Conservation (phyloP, 2,888 invertebrate species). For the Yponomeuta sedellus region DNA sequence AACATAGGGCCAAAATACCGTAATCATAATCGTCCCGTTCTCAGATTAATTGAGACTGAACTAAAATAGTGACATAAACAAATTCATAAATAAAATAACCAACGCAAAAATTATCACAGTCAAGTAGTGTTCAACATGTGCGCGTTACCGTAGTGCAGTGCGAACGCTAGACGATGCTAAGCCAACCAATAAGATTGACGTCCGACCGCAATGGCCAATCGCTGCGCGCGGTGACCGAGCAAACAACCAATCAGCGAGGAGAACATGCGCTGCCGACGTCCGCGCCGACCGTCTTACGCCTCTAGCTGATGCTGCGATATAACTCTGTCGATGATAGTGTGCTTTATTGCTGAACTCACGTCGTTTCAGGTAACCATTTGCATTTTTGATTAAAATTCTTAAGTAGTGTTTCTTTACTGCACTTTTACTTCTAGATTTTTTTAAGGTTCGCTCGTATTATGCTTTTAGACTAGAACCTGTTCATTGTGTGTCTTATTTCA, state of each 20-base stretch:
- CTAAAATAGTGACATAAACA: neutral
- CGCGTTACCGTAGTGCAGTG: constrained; percentile 38
- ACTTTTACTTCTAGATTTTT: neutral
- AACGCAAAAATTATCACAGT: neutral
- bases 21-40: no score
- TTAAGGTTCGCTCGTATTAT: neutral
- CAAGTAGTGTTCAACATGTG: constrained; percentile 11
- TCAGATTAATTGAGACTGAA: neutral
- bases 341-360: constrained; percentile 71
- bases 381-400: constrained; percentile 23
- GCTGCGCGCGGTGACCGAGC: constrained; percentile 32
- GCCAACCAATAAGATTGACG: constrained; percentile 18
- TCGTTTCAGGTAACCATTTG: constrained; percentile 64
- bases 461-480: neutral
- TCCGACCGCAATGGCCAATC: neutral
- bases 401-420: constrained; percentile 5
- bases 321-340: constrained; percentile 75
- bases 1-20: no score
- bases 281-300: constrained; percentile 60
- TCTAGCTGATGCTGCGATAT: constrained; percentile 64
- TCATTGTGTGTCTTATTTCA: neutral
- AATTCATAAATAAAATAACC: neutral
- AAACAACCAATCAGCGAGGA: constrained; percentile 25
- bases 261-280: constrained; percentile 62
- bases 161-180: constrained; percentile 38